phyloP scores from a whole-genome alignment of 2,113 vertebrate genomes.

The Ranitomeya imitator region DNA sequence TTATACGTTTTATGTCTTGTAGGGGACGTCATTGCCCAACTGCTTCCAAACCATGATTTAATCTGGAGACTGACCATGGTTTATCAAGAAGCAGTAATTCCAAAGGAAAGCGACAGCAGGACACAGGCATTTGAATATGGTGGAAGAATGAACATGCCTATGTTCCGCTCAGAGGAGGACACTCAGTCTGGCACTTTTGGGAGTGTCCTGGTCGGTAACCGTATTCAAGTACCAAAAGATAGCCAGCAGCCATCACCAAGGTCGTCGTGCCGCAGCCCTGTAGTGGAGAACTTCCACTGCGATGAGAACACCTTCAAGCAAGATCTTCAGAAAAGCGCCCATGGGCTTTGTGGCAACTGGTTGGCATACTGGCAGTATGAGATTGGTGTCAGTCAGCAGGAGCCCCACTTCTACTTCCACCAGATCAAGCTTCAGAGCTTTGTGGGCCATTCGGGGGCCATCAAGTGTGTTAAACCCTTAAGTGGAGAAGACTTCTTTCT shows the following conservation, averaged over 20 bases:
- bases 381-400: conserved; percentile 92
- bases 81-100: conserved; percentile 82
- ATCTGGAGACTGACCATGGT: conserved; percentile 85
- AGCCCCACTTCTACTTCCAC: conserved; percentile 94
- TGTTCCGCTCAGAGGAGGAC: conserved; percentile 73
- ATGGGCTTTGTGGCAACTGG: conserved; percentile 94
- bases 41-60: conserved; percentile 86
- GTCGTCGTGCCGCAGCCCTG: conserved; percentile 66
- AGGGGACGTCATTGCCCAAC: conserved; percentile 83
- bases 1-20: not conserved
- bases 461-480: conserved; percentile 87
- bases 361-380: conserved; percentile 98
- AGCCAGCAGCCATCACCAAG: conserved; percentile 63
- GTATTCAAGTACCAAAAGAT: conserved; percentile 88
- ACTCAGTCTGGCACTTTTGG: conserved; percentile 91
- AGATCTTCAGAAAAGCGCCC: conserved; percentile 85
- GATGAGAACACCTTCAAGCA: conserved; percentile 87
- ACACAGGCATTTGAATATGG: conserved; percentile 52
- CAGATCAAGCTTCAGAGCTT: conserved; percentile 97
- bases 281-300: conserved; percentile 67
- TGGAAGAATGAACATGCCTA: conserved; percentile 64
- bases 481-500: conserved; percentile 93
- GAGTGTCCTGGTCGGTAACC: conserved; percentile 91
- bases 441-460: conserved; percentile 85
- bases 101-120: conserved; percentile 65